Conservation (phyloP, 1,140 invertebrate species). For the Drosophila pruinosa region DNA sequence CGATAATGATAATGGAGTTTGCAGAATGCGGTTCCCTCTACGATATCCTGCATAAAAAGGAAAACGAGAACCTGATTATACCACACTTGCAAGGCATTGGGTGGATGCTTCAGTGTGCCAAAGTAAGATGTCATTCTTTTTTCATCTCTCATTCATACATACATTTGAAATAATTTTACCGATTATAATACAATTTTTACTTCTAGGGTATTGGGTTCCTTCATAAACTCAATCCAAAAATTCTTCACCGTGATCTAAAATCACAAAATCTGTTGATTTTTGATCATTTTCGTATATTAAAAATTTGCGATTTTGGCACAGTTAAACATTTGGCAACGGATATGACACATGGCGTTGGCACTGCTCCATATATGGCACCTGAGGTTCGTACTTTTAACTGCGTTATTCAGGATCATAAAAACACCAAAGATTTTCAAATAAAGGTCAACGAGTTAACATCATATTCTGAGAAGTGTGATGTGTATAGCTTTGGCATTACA, state of each 20-base stretch:
- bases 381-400: background rate
- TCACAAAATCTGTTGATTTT: background rate
- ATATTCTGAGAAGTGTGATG: background rate
- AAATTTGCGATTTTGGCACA: constrained; percentile 8
- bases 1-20: background rate
- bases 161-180: background rate
- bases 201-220: constrained; percentile 2
- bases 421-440: too few species aligned
- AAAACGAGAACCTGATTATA: background rate
- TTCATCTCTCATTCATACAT: too few species aligned
- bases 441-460: background rate
- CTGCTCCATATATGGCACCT: background rate
- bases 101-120: constrained; percentile 14
- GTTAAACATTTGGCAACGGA: background rate
- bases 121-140: too few species aligned
- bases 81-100: background rate
- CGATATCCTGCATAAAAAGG: background rate
- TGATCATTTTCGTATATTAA: background rate
- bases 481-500: constrained; percentile 6
- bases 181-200: background rate
- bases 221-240: background rate
- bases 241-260: background rate
- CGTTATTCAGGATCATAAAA: too few species aligned
- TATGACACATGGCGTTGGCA: background rate
- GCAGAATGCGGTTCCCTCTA: background rate